Percentiles rank a stretch among this genome's conserved stretches.
Evolutionary conservation across 2,113 vertebrate species (phyloP).

Genomic region (Eolophus roseicapilla): DNA sequence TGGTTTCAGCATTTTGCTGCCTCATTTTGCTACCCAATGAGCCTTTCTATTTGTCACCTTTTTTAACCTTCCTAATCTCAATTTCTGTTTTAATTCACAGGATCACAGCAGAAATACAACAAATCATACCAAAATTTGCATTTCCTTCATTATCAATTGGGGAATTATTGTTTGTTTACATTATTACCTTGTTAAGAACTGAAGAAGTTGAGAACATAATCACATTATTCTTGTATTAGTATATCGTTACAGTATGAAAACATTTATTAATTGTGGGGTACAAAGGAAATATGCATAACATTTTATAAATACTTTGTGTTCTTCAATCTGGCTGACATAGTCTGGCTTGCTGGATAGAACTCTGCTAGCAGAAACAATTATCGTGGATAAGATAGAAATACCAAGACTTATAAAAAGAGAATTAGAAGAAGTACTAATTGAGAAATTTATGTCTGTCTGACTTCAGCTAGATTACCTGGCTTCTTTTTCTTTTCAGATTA

Average conservation of each 20-base stretch:
- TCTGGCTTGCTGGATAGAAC: background rate
- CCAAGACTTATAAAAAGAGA: background rate
- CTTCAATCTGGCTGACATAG: background rate
- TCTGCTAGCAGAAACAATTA: background rate
- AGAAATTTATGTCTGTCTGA: background rate
- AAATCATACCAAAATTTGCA: rapidly evolving
- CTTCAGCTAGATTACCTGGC: background rate
- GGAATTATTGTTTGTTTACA: background rate
- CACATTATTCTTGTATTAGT: background rate
- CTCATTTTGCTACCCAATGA: background rate
- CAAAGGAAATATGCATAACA: background rate
- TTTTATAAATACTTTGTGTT: background rate
- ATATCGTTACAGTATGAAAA: background rate
- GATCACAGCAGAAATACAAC: background rate
- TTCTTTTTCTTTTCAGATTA: background rate
- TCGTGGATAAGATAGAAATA: background rate
- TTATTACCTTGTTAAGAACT: background rate
- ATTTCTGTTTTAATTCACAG: background rate
- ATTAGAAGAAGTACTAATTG: background rate
- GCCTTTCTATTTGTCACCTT: background rate
- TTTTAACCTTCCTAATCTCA: background rate
- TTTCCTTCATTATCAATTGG: background rate
- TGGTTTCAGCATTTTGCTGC: background rate
- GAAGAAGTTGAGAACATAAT: background rate
- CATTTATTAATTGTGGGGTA: background rate